Percentiles rank a stretch among this genome's conserved stretches.
These are phyloP conservation scores for Mallotus villosus DNA, from an alignment of 2,797 vertebrate species.

Conservation along the genomic window DNA sequence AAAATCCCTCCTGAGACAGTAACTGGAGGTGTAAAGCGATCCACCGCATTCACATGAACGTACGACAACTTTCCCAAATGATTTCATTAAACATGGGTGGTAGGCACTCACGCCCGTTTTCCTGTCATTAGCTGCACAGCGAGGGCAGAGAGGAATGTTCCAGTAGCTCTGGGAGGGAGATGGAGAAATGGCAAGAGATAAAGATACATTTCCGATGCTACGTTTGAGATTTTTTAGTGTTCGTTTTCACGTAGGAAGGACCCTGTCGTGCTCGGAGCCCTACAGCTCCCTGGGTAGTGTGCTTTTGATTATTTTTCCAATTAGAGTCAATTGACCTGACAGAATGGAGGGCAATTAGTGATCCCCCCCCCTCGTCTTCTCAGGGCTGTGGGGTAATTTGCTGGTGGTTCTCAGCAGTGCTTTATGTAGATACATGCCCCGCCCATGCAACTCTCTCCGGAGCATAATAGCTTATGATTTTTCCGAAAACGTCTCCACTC, in stretches of 20 bases:
- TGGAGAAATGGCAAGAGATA: constrained; percentile 64
- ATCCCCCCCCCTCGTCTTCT: constrained; percentile 76
- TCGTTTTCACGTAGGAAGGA: constrained; percentile 72
- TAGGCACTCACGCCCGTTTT: constrained; percentile 63
- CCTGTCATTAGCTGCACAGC: constrained; percentile 66
- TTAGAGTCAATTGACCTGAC: constrained; percentile 99
- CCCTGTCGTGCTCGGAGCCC: constrained; percentile 90
- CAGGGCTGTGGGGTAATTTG: constrained; percentile 97
- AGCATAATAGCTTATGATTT: constrained; percentile 96
- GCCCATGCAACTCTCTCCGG: constrained; percentile 77
- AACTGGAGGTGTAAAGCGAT: constrained; percentile 58
- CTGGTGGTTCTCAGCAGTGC: constrained; percentile 93
- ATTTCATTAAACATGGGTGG: constrained; percentile 59
- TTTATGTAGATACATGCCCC: constrained; percentile 85
- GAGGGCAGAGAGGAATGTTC: constrained; percentile 61
- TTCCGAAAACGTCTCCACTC: constrained; percentile 78
- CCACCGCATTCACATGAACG: constrained; percentile 58
- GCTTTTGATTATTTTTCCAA: constrained; percentile 99
- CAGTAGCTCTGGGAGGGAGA: constrained; percentile 65
- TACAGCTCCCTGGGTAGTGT: constrained; percentile 92
- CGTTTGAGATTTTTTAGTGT: constrained; percentile 84
- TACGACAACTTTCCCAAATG: constrained; percentile 53
- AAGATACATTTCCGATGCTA: constrained; percentile 86
- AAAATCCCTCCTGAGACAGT: constrained; percentile 36
- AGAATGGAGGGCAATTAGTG: constrained; percentile 99